Evolutionary conservation across 2,797 vertebrate genomes (phyloP), one percentile per base, ranked within the genome.

Genomic region (Kryptolebias ocellatus): DNA sequence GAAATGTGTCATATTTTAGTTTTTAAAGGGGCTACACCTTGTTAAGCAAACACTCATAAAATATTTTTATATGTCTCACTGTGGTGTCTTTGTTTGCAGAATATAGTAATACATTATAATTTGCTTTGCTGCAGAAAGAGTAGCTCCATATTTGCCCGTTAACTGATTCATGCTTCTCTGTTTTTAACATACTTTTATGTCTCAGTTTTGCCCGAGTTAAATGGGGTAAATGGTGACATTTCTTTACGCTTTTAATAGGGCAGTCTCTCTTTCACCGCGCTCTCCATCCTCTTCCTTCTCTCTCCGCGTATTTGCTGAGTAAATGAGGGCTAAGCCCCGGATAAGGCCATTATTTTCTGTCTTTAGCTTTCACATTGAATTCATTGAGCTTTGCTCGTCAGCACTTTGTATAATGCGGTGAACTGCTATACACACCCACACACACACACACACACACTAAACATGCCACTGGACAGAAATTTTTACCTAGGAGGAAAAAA

Each of bases 321-420:
- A 86, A 88, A 83, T 20, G 50, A 78, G 74, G 68, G 73, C 75
- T 84, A 67, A 76, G 84, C 80, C 75, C 70, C 20, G 76, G 72
- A 86, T 79, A 76, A 81, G 71, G 67, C 73, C 74, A 71, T 88
- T 85, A 85, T 84, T 82, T 83, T 80, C 73, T 71, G 76, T 61
- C 69, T 77, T 81, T 78, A 80, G 75, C 66, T 44, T 46, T 50
- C 75, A 76, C 81, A 76, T 46, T 81, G 69, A 75, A 79, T 68
- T 75, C 70, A 76, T 44, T 74, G 76, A 79, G 77, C 70, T 77
- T 58, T 72, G 71, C 79, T 59, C 62, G 69, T 80, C 70, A 84
- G 83, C 82, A 76, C 62, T 85, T 85, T 82, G 64, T 56, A 74
- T 72, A 82, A 83, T 69, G 44, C 49, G 66, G 63, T 51, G 45